phyloP scores from a whole-genome alignment of 2,113 vertebrate genomes.

The Neoarius graeffei region DNA sequence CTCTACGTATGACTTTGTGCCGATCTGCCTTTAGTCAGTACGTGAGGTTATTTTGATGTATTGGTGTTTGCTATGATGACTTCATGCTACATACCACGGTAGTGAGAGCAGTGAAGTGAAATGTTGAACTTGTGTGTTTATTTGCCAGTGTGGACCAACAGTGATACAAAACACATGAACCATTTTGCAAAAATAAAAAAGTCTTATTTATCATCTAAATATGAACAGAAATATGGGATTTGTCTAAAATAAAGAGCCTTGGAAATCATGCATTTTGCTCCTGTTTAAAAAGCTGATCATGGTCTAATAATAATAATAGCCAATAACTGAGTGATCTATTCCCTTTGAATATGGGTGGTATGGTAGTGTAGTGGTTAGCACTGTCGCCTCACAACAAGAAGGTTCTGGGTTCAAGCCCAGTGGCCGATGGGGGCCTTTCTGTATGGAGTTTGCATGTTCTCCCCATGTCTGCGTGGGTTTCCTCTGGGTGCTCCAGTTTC shows the following conservation, averaged over 20 bases:
- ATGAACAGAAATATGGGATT: neutral
- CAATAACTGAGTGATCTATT: neutral
- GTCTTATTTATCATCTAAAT: neutral
- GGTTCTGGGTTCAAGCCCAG: too few species aligned
- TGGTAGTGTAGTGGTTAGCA: too few species aligned
- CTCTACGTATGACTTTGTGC: neutral
- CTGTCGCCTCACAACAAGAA: too few species aligned
- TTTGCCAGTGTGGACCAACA: neutral
- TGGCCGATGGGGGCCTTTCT: too few species aligned
- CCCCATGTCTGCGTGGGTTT: too few species aligned
- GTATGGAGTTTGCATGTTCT: too few species aligned
- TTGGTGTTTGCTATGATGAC: neutral
- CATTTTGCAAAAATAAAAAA: neutral
- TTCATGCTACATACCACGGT: neutral
- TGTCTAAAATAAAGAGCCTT: neutral
- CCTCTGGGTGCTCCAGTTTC: too few species aligned
- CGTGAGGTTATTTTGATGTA: neutral
- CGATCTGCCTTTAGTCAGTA: neutral
- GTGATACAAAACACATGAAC: neutral
- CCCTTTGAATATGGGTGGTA: too few species aligned
- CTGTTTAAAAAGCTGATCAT: neutral
- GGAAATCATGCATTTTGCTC: neutral
- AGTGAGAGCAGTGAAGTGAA: slow-evolving; percentile 3
- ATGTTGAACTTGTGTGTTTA: neutral
- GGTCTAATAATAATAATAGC: neutral